Conservation (phyloP, 2,113 vertebrate genomes). For the Dryoscopus gambensis region DNA sequence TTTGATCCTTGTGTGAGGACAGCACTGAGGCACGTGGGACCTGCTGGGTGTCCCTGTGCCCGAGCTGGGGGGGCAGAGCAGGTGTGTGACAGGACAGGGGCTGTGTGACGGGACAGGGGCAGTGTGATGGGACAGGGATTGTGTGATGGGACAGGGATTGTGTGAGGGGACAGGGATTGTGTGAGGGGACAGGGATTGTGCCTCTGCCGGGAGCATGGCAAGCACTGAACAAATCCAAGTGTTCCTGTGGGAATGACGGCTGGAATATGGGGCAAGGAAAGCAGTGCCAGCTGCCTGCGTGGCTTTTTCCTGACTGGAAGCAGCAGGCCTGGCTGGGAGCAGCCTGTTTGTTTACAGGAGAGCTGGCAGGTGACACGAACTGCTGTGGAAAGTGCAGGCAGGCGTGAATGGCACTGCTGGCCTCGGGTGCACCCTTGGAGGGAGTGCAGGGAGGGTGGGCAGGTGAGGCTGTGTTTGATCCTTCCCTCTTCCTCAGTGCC, state of each 20-base stretch:
- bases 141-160: not conserved
- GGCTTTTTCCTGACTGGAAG: not conserved
- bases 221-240: not conserved
- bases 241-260: not conserved
- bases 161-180: not conserved
- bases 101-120: not conserved
- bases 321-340: not conserved
- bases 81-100: not conserved
- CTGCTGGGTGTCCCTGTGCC: not conserved
- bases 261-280: not conserved
- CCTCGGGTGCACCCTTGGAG: not conserved
- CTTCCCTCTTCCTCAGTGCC: not conserved
- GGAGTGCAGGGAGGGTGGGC: not conserved
- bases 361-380: not conserved
- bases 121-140: not conserved
- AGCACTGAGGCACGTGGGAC: not conserved
- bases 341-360: not conserved
- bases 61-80: not conserved
- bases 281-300: not conserved
- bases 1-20: not conserved
- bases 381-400: not conserved
- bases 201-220: not conserved
- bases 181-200: not conserved
- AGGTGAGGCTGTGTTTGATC: not conserved
- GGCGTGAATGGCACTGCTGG: not conserved